These are phyloP conservation scores for Tenualosa thibaudeaui DNA, from an alignment of 2,797 vertebrate genomes.

Conservation along the genomic window DNA sequence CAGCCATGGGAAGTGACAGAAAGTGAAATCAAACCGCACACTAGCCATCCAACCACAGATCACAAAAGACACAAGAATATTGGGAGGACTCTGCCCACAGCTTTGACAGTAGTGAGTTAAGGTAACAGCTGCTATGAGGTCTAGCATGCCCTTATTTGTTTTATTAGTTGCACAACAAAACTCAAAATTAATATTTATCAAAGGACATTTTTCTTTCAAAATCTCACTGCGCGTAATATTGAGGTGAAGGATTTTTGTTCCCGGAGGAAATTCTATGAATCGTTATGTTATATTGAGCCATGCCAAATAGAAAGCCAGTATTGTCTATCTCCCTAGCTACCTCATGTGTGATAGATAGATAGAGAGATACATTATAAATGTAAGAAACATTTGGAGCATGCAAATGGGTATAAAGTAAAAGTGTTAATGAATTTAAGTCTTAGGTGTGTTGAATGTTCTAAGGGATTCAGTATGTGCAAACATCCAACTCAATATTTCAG, in stretches of 20 bases:
- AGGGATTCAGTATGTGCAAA: neutral
- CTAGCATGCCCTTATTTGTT: neutral
- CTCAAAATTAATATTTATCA: too few relatives aligned
- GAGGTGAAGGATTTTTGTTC: too few relatives aligned
- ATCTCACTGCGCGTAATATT: too few relatives aligned
- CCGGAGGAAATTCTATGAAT: too few relatives aligned
- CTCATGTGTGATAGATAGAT: neutral
- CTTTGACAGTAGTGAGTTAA: neutral
- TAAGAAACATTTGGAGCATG: neutral
- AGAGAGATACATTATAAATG: neutral
- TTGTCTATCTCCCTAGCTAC: neutral
- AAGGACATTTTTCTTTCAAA: too few relatives aligned
- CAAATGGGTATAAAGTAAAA: neutral
- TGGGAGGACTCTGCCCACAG: neutral
- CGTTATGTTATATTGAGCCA: neutral
- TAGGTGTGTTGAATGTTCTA: neutral
- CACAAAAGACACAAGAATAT: neutral
- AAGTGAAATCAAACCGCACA: neutral
- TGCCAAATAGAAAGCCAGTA: neutral
- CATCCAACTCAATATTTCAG: neutral
- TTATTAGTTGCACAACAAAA: too few relatives aligned
- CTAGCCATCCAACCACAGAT: neutral
- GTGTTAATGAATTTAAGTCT: too few relatives aligned
- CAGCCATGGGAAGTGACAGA: neutral
- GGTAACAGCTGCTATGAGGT: neutral